A percentile compares a stretch with the other conserved stretches of the same genome.
Evolutionary conservation across 2,888 invertebrate species (phyloP).

Genomic region (Megaustenia siamemsis): DNA sequence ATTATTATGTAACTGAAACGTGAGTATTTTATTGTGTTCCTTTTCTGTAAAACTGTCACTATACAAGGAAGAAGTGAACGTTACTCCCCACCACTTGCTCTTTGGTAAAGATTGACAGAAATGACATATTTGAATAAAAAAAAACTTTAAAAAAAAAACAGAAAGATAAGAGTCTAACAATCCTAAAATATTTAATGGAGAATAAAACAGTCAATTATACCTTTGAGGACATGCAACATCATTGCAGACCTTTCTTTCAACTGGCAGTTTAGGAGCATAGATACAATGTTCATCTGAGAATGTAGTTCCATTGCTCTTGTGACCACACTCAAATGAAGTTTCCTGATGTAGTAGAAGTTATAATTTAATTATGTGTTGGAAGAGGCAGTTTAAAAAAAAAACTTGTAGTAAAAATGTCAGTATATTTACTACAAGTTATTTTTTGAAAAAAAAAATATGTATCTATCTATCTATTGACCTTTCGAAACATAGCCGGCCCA

Average conservation of each 20-base stretch:
- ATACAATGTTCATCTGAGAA: constrained; percentile 61
- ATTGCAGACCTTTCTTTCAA: constrained; percentile 82
- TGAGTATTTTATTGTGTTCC: too few species aligned
- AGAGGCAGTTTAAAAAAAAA: background rate
- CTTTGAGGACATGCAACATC: constrained; percentile 96
- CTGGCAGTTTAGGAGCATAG: constrained; percentile 63
- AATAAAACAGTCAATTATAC: constrained; percentile 64
- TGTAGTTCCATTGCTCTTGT: constrained; percentile 63
- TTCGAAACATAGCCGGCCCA: too few species aligned
- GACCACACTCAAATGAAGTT: constrained; percentile 68
- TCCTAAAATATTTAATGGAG: background rate
- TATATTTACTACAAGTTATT: too few species aligned
- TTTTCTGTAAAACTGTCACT: too few species aligned
- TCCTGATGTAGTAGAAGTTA: constrained; percentile 61
- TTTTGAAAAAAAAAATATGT: too few species aligned
- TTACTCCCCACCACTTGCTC: too few species aligned
- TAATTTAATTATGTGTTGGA: background rate
- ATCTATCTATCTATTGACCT: too few species aligned
- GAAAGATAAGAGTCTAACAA: background rate
- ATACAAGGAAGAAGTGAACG: too few species aligned
- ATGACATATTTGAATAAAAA: background rate
- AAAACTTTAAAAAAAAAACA: background rate
- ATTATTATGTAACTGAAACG: too few species aligned
- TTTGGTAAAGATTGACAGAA: background rate
- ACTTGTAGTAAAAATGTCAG: too few species aligned